Base-by-base conservation (phyloP, 2,888 invertebrate genomes). In the Campoplex nolae region DNA sequence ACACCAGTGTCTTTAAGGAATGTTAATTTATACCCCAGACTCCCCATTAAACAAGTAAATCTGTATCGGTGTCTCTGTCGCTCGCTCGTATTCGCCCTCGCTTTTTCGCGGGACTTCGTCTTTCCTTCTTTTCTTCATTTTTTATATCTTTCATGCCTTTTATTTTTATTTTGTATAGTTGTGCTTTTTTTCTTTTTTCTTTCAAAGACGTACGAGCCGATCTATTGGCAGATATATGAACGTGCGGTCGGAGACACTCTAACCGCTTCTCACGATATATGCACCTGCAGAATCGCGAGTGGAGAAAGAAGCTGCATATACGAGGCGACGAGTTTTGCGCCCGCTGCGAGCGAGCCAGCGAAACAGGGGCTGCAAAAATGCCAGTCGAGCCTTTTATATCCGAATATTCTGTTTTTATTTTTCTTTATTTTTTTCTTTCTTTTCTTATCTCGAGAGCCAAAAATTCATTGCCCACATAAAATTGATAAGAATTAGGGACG, bases 11-110 rank as follows among this genome's bases (percentile, higher is more conserved):
- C 77, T 85, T 82, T 80, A 38, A 67, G 82, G 79, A 89, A 89
- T 89, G 89, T 87, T 85, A 88, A 89, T 86, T 88, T 87, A 87
- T 85, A 75, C 85, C 76, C 76, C 67, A 45, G 42, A 84, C 83
- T 56, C 62, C 67, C 79, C 45, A 62, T 76, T 82, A 84, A 86
- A 65, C 80, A 81, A 81, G 83, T 58, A 78, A 86, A 84, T 86
- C 75, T 67, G 48, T 68, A n/a, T 77, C 56, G n/a, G 48, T 48
- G 28, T 51, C 48, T 79, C 42, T 11, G 11, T 32, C 62, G 32
- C 45, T 68, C 45, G 38, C 58, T 74, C 45, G 16, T 56, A 54
- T 23, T 54, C 42, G 16, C 75, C 38, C 82, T 58, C 70, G 35
- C 75, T 23, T 68, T 70, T 73, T 45, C 58, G 62, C 32, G 28